Evolutionary conservation across 2,888 invertebrate species (phyloP), one percentile per base, ranked within the genome.

Genomic region (Lordiphosa fenestrarum): DNA sequence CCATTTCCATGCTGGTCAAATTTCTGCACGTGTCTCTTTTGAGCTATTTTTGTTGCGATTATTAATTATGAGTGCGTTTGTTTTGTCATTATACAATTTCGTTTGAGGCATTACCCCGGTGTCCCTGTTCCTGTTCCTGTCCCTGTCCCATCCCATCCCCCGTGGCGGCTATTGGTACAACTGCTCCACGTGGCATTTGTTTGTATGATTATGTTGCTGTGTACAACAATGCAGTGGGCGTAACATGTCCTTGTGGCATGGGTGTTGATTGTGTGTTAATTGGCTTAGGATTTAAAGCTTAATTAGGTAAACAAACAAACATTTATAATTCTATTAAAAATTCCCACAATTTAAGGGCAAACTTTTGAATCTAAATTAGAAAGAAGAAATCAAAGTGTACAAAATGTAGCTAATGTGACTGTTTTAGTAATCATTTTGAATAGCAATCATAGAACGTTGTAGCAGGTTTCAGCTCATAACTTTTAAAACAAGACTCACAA

Each of bases 61-160:
- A 60, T 78, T 75, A 59, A 75, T 72, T 63, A 75, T 58, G 63
- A 55, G 67, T 56, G 44, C 65, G 53, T 50, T 57, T 42, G 60
- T 59, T 66, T 56, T 38, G 40, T 39, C 55, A 69, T 76, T 76
- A 83, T 65, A 69, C 63, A 83, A 76, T 57, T 52, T 61, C 55
- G 55, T 63, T 63, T 67, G 64, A 58, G 62, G 64, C 41, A 64
- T 76, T 82, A 66, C 59, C 56, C 63, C 40, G 36, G 38, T 42
- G 35, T 64, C 37, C 38, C 56, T 39, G 48, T 39, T 19, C 49
- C 40, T 36, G n/a, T n/a, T 19, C n/a, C 35, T 50, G 38, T 48
- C 15, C 15, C 15, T n/a, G n/a, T n/a, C 15, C 15, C 15, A 15
- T 15, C 1, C 15, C 15, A 15, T 15, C 15, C 15, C 15, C 15